Evolutionary conservation across 2,888 invertebrate species (phyloP).

Genomic region (Eudemis profundana): DNA sequence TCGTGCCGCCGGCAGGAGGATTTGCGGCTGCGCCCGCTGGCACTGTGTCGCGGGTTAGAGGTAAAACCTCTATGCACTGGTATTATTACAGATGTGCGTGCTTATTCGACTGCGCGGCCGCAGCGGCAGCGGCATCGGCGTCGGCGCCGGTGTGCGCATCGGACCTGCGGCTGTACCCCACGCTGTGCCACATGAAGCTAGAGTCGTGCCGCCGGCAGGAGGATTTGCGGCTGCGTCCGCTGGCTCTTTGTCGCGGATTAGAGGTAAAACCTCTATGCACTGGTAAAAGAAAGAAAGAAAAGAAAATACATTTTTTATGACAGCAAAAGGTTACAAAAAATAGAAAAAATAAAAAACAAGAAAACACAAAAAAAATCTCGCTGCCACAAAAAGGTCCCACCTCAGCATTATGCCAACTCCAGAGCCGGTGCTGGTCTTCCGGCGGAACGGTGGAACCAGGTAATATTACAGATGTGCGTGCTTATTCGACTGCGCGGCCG

Average conservation of each 20-base stretch:
- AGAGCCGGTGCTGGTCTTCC: too few species aligned
- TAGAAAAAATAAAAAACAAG: too few species aligned
- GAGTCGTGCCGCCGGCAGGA: conserved; percentile 93
- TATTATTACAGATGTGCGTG: conserved; percentile 86
- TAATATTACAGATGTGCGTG: conserved; percentile 86
- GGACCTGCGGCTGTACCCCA: conserved; percentile 91
- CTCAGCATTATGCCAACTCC: too few species aligned
- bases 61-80: conserved; percentile 69
- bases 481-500: conserved; percentile 90
- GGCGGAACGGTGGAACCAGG: too few species aligned
- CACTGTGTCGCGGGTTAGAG: conserved; percentile 92
- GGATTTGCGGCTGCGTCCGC: conserved; percentile 90
- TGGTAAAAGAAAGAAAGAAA: too few species aligned
- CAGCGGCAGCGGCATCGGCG: conserved; percentile 80
- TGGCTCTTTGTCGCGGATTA: conserved; percentile 92
- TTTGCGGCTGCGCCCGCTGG: conserved; percentile 89
- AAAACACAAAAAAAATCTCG: too few species aligned
- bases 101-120: conserved; percentile 90
- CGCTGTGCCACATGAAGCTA: conserved; percentile 93
- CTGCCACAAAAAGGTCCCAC: too few species aligned
- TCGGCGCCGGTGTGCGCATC: conserved; percentile 92
- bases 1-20: conserved; percentile 93
- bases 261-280: conserved; percentile 82
- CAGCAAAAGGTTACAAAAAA: too few species aligned
- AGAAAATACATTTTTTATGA: too few species aligned